Conservation (phyloP, 2,888 invertebrate genomes). For the Tribolium freemani region DNA sequence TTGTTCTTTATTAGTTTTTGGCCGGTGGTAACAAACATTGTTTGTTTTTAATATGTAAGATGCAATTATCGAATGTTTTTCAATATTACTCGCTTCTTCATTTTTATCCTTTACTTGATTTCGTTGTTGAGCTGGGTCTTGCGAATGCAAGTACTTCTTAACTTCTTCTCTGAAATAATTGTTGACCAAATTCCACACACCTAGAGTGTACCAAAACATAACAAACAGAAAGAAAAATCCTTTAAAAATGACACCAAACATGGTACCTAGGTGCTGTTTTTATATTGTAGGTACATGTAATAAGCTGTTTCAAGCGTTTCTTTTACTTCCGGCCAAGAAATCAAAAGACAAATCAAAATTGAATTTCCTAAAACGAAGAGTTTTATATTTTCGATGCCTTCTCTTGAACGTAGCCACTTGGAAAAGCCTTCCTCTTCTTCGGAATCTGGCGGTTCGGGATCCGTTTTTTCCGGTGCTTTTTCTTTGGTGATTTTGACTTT, state of each 20-base stretch:
- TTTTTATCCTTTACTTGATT: background rate
- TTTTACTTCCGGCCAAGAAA: conserved; percentile 82
- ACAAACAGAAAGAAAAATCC: conserved; percentile 76
- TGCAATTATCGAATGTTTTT: background rate
- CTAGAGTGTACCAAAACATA: conserved; percentile 80
- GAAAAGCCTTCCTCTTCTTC: conserved; percentile 62
- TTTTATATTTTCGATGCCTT: conserved; percentile 82
- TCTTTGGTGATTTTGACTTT: conserved; percentile 2
- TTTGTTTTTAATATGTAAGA: background rate
- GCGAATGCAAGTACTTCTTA: conserved; percentile 71
- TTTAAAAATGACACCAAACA: conserved; percentile 77
- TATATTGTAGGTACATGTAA: conserved; percentile 61
- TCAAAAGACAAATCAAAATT: conserved; percentile 78
- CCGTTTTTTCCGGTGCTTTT: background rate
- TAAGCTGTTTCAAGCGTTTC: conserved; percentile 70
- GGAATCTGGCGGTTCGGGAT: conserved; percentile 48
- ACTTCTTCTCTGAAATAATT: conserved; percentile 82
- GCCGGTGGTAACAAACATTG: background rate
- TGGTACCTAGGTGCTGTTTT: conserved; percentile 57
- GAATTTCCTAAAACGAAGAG: conserved; percentile 86
- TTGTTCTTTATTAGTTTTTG: background rate
- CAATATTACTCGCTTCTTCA: background rate
- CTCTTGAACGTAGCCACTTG: conserved; percentile 70
- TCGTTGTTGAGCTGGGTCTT: conserved; percentile 59
- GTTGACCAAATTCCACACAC: conserved; percentile 81